phyloP scores from a whole-genome alignment of 2,113 vertebrate species.

The Thalassoma bifasciatum region DNA sequence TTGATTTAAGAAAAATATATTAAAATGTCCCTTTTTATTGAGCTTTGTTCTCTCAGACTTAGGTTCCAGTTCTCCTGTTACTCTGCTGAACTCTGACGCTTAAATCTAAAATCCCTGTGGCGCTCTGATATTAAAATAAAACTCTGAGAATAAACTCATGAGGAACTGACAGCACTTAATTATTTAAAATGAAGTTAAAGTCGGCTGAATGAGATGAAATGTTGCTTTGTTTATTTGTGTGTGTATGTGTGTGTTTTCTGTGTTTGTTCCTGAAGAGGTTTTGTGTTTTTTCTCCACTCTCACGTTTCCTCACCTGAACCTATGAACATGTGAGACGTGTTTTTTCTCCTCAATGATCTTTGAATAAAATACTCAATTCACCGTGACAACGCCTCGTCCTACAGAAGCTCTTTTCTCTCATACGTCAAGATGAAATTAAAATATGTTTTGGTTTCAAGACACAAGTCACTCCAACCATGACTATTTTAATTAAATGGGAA shows the following conservation, averaged over 20 bases:
- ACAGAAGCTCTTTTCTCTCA: not conserved
- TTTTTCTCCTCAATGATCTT: constrained; percentile 50
- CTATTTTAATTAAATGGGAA: too few relatives aligned
- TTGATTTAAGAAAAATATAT: too few relatives aligned
- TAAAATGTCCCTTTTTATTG: too few relatives aligned
- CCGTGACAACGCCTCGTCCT: not conserved
- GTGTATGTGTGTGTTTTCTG: constrained; percentile 35
- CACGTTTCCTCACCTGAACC: constrained; percentile 50
- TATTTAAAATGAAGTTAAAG: constrained; percentile 41
- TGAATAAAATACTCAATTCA: constrained; percentile 71
- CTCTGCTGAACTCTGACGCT: too few relatives aligned
- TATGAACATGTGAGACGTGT: constrained; percentile 44
- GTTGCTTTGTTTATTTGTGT: not conserved
- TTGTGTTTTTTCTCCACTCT: constrained; percentile 4
- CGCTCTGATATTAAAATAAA: too few relatives aligned
- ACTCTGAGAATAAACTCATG: too few relatives aligned
- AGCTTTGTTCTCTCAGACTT: too few relatives aligned
- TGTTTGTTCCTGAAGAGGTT: constrained; percentile 9
- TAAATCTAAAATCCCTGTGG: too few relatives aligned
- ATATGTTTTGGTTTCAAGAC: too few relatives aligned
- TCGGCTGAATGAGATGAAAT: not conserved
- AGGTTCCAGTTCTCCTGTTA: too few relatives aligned
- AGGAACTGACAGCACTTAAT: constrained; percentile 57
- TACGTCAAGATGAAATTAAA: too few relatives aligned
- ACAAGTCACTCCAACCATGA: too few relatives aligned